Conservation (phyloP, 1,140 invertebrate species). For the Achatina immaculata region DNA sequence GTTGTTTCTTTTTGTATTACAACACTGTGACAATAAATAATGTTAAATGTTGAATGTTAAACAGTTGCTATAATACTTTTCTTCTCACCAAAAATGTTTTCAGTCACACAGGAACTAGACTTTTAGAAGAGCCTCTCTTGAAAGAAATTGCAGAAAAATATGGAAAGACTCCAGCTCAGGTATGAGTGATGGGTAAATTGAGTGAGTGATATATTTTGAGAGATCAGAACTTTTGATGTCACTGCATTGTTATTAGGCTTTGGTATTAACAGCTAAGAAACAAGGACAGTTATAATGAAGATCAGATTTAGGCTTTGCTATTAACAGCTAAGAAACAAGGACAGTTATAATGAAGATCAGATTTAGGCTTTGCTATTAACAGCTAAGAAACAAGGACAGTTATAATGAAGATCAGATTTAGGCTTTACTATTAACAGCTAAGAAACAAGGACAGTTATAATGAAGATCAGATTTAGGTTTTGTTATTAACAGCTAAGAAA, state of each 20-base stretch:
- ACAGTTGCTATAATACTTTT: not conserved
- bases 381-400: too few species aligned
- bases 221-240: too few species aligned
- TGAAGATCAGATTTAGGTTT: too few species aligned
- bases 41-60: not conserved
- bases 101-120: not conserved
- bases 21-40: too few species aligned
- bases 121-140: conserved; percentile 79
- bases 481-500: too few species aligned
- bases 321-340: not conserved
- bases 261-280: not conserved
- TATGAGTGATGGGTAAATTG: conserved; percentile 63
- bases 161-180: conserved; percentile 82
- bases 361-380: too few species aligned
- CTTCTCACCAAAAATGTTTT: not conserved
- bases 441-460: too few species aligned
- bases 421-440: too few species aligned
- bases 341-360: not conserved
- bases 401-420: too few species aligned
- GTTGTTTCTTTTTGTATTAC: too few species aligned
- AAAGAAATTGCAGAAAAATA: conserved; percentile 79
- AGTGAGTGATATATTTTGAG: not conserved
- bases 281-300: not conserved
- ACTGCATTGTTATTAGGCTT: not conserved
- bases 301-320: not conserved